Percentiles rank a stretch among this genome's conserved stretches.
phyloP scores from a whole-genome alignment of 2,888 invertebrate genomes.

The Acheta domesticus region DNA sequence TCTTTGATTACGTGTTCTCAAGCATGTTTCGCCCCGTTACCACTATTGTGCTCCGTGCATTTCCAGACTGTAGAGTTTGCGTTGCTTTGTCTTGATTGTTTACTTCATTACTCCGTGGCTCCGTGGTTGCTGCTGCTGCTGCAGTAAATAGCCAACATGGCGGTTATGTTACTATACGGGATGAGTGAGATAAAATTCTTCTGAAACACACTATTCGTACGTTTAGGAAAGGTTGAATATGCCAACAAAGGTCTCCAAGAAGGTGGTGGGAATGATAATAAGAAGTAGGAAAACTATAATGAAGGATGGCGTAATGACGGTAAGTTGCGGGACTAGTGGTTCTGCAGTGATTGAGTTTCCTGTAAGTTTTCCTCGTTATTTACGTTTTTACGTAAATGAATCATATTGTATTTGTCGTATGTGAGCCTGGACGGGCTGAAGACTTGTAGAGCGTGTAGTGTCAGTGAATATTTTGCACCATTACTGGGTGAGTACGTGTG shows the following conservation, averaged over 20 bases:
- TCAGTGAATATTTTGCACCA: too few species aligned
- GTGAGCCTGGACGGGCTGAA: too few species aligned
- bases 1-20: too few species aligned
- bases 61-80: not conserved
- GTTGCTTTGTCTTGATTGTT: not conserved
- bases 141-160: conserved; percentile 19
- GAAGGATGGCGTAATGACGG: conserved; percentile 85
- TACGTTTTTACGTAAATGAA: too few species aligned
- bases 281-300: conserved; percentile 80
- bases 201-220: not conserved
- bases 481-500: too few species aligned
- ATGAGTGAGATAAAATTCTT: conserved; percentile 19
- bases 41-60: too few species aligned
- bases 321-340: conserved; percentile 45
- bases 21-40: too few species aligned
- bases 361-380: too few species aligned
- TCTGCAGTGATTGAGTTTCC: not conserved
- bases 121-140: not conserved
- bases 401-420: too few species aligned
- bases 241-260: conserved; percentile 75
- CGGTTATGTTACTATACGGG: conserved; percentile 10
- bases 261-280: conserved; percentile 82
- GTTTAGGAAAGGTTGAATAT: conserved; percentile 40
- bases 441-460: too few species aligned
- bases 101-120: not conserved